phyloP scores from a whole-genome alignment of 2,113 vertebrate genomes.

The Triplophysa dalaica region DNA sequence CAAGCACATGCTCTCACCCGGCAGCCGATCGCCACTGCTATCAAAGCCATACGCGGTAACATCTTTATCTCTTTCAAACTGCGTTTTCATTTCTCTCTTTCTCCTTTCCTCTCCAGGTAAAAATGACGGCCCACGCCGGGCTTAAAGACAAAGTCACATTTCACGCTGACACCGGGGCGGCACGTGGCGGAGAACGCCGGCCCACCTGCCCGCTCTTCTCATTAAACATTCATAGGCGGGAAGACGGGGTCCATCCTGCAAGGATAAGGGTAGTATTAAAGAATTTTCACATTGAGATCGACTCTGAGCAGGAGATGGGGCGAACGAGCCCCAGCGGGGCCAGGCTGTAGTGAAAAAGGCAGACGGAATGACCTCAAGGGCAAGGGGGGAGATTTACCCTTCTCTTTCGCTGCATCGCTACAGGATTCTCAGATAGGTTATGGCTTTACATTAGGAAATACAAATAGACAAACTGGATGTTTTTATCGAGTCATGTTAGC shows the following conservation, averaged over 20 bases:
- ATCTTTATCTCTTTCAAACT: conserved; percentile 21
- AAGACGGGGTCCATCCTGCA: conserved; percentile 37
- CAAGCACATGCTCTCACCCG: not conserved
- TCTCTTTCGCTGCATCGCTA: not conserved
- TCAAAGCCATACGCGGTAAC: not conserved
- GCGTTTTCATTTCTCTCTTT: conserved; percentile 3
- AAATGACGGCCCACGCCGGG: not conserved
- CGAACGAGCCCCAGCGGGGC: too few relatives aligned
- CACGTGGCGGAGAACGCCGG: conserved; percentile 38
- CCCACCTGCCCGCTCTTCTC: conserved; percentile 51
- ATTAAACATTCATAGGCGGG: conserved; percentile 62
- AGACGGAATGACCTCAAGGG: not conserved
- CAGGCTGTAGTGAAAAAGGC: not conserved
- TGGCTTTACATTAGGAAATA: conserved; percentile 25
- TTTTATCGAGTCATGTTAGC: conserved; percentile 37
- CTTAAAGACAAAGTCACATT: conserved; percentile 21
- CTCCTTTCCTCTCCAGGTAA: conserved; percentile 13
- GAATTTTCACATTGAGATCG: conserved; percentile 7
- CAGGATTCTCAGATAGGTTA: not conserved
- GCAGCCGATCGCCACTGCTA: not conserved
- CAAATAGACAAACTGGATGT: conserved; percentile 33
- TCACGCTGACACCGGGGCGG: conserved; percentile 33
- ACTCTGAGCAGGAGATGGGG: not conserved
- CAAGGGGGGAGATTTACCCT: not conserved
- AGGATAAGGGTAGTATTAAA: conserved; percentile 34